phyloP scores from a whole-genome alignment of 2,113 vertebrate genomes.

The Apteryx mantelli region DNA sequence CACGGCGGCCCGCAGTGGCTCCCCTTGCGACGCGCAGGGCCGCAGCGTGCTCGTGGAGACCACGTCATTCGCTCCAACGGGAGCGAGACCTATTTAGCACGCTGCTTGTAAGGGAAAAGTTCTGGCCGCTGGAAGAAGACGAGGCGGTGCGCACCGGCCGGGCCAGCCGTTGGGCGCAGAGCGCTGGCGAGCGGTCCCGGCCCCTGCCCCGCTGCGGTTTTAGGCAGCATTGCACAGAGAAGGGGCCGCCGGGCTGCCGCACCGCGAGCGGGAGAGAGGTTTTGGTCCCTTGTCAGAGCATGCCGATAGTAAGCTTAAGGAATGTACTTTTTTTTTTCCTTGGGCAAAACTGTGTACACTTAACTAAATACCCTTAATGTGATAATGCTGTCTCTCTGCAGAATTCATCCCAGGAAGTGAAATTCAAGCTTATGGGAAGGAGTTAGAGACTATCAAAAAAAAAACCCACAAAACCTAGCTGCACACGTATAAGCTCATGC shows the following conservation, averaged over 20 bases:
- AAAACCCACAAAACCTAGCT: not conserved
- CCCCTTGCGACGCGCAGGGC: too few relatives aligned
- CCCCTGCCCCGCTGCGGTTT: not conserved
- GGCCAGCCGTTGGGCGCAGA: not conserved
- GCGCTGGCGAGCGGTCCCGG: rapidly evolving
- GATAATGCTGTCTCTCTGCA: not conserved
- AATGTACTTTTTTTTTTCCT: not conserved
- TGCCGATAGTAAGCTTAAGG: not conserved
- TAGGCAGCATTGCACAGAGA: rapidly evolving
- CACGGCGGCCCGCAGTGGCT: too few relatives aligned
- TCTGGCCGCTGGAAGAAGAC: not conserved
- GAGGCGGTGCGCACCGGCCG: not conserved
- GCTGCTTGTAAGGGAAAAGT: not conserved
- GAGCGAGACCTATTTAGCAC: not conserved
- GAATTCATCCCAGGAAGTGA: not conserved
- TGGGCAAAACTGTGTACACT: not conserved
- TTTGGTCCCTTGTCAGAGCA: not conserved
- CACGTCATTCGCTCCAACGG: not conserved
- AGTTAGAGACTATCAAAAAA: not conserved
- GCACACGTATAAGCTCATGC: not conserved
- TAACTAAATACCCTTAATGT: not conserved
- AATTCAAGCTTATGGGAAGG: not conserved
- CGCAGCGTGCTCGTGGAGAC: not conserved
- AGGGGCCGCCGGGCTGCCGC: not conserved
- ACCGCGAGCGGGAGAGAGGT: not conserved